Base-by-base conservation (phyloP, 2,113 vertebrate species). In the Tenebrosternarchus preto region DNA sequence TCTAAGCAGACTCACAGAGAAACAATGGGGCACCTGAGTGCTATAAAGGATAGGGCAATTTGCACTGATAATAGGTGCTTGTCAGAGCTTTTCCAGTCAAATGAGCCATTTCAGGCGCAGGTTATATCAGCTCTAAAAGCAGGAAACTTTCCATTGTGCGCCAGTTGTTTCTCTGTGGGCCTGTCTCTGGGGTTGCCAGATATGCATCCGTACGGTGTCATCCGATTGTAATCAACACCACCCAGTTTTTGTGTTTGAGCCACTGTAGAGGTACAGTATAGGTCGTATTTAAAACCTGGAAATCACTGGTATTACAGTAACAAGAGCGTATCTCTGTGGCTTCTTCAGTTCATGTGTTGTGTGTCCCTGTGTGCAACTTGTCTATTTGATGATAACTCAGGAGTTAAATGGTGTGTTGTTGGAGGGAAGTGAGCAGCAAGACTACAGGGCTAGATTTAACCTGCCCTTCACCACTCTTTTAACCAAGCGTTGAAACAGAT, bases 141-240 rank as follows among this genome's bases (percentile, higher is more conserved):
- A 2, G 57, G 36, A 66, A 6, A 4, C 59, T 78, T 69, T 39
- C 2, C 53, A 27, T 59, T 39, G 50, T 63, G 6, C 24, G 56
- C 57, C 27, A 53, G 57, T 79, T 72, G 71, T 63, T 79, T 63
- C 25, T 61, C 77, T 55, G 27, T 24, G 57, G 56, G 25, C 68
- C 57, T 17, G 57, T 46, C 61, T 33, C 4, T 12, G 19, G 27
- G 2, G 11, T 17, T n/a, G 60, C 15, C 59, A 50, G 73, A 2
- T 50, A 50, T 33, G 17, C 29, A 66, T 66, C 29, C 17, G 6
- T 66, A 20, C 33, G 63, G 31, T 33, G 63, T 33, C 63, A 66
- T 24, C n/a, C 33, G 29, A 33, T 29, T 29, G 63, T 66, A 31
- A 2, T 66, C 5, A 20, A 17, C 1, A 20, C 2, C 8, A 9